Percentiles rank a stretch among this genome's conserved stretches.
Conservation (phyloP, 2,888 invertebrate genomes). For the Amblyteles armatorius region DNA sequence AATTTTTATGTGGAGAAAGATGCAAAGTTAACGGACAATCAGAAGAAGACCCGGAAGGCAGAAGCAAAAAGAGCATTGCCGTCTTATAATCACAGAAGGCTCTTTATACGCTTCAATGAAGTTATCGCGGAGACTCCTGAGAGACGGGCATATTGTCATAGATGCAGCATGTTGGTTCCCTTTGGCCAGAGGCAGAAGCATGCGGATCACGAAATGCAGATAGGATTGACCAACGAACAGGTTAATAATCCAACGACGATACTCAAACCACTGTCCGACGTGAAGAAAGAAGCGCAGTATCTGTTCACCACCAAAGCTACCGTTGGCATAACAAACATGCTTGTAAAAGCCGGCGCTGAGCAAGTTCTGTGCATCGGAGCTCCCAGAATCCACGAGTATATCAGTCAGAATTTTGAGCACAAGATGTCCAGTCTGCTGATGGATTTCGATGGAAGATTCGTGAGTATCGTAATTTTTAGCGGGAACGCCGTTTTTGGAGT, state of each 20-base stretch:
- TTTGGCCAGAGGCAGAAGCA: constrained; percentile 84
- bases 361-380: constrained; percentile 94
- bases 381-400: constrained; percentile 92
- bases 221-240: constrained; percentile 86
- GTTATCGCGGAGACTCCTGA: constrained; percentile 79
- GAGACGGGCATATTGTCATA: constrained; percentile 87
- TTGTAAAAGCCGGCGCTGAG: constrained; percentile 86
- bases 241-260: constrained; percentile 89
- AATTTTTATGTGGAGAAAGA: constrained; percentile 88
- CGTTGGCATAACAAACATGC: constrained; percentile 88
- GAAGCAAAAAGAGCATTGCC: constrained; percentile 85
- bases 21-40: constrained; percentile 80
- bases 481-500: background rate
- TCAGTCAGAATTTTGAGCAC: constrained; percentile 81
- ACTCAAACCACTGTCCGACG: constrained; percentile 89
- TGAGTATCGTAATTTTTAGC: constrained; percentile 79
- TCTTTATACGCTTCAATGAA: constrained; percentile 86
- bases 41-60: constrained; percentile 85
- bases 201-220: constrained; percentile 86
- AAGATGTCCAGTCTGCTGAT: constrained; percentile 89
- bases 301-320: constrained; percentile 91
- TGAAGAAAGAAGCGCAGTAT: constrained; percentile 95
- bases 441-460: constrained; percentile 92
- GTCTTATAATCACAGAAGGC: constrained; percentile 86
- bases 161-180: constrained; percentile 87